phyloP scores from a whole-genome alignment of 2,797 vertebrate species.

The Smutsia gigantea region DNA sequence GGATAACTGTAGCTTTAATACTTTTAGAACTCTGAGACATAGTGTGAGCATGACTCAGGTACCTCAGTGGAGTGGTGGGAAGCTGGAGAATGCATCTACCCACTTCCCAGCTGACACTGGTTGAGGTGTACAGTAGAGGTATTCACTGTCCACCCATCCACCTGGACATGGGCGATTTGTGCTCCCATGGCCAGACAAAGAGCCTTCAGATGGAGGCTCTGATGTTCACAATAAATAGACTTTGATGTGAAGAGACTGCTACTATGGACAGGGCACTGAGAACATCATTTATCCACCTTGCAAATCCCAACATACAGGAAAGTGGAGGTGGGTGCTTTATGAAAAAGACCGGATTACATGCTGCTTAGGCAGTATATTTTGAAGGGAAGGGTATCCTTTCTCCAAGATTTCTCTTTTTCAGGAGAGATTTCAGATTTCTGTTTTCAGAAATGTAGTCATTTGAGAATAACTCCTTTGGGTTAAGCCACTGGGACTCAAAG shows the following conservation, averaged over 20 bases:
- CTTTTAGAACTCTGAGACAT: neutral
- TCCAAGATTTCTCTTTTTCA: neutral
- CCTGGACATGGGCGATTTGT: neutral
- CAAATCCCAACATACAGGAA: neutral
- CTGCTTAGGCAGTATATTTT: neutral
- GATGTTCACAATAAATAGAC: neutral
- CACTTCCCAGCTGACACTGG: neutral
- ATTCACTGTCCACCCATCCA: neutral
- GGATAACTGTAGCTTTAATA: neutral
- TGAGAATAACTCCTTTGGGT: neutral
- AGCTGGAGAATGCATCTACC: neutral
- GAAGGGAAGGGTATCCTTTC: neutral
- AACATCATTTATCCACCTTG: neutral
- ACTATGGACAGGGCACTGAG: neutral
- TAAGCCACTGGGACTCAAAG: constrained; percentile 8
- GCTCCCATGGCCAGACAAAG: neutral
- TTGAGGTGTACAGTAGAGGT: neutral
- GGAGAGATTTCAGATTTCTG: neutral
- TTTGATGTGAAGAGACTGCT: neutral
- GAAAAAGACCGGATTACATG: neutral
- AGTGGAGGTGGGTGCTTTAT: neutral
- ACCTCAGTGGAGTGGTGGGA: neutral
- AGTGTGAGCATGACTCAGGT: neutral
- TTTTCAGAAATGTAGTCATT: neutral
- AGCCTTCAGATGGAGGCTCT: neutral